Evolutionary conservation across 2,888 invertebrate species (phyloP), one percentile per base, ranked within the genome.

Genomic region (Dilophus febrilis): DNA sequence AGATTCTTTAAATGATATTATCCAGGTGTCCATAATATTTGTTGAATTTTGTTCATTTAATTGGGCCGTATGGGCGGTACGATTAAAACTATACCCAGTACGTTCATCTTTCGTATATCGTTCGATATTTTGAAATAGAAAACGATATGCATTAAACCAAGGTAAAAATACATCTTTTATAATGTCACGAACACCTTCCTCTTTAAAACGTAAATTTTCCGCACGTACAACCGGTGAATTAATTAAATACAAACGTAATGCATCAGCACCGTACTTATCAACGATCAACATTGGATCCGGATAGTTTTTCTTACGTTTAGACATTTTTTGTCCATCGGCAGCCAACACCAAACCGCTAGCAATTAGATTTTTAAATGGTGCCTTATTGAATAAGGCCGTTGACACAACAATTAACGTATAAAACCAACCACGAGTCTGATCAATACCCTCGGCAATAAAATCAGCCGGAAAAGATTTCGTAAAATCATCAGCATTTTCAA

Each of bases 281-380:
- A 91, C 80, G 13, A 95, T 72, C 51, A 85, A 80, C 64, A 91
- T 67, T 1, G 98, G 97, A 67, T 98, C 95, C 0, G 98, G 98
- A 61, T 94, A 98, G 59, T 98, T 98, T 61, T 95, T 91, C 65
- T 95, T 95, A 22, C 97, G 72, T 59, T 98, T 99, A 0, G 95
- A 95, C 98, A 98, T 99, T 64, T 99, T 99, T 58, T 94, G 91
- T 0, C 98, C 98, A 67, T 98, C 97, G 28, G 83, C 61, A n/a
- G 95, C 97, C 43, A 99, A 66, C 0, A 99, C 84, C 42, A 98
- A 69, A 2, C 98, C 98, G 60, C 92, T 97, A 14, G 83, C 91
- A 48, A 99, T 90, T 32, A 98, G 71, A 64, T 98, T 99, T 59
- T 95, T 95, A 61, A 92, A 98, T 0, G 98, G 97, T 1, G 98